These are phyloP conservation scores for Megaleporinus macrocephalus DNA, from an alignment of 2,113 vertebrate genomes.

Conservation along the genomic window DNA sequence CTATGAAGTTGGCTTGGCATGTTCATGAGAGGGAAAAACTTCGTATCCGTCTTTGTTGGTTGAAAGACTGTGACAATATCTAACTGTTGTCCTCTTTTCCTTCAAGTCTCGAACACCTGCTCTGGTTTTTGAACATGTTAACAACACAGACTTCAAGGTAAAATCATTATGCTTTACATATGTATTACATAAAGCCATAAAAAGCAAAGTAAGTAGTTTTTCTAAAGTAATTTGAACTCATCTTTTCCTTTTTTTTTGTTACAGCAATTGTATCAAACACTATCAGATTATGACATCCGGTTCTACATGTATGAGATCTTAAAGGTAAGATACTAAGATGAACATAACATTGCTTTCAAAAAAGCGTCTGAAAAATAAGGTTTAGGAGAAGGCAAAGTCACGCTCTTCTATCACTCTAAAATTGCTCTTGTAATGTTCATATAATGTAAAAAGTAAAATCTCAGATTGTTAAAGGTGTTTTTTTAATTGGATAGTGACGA, in stretches of 20 bases:
- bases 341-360: background rate
- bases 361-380: too few relatives aligned
- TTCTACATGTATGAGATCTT: constrained; percentile 80
- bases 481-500: too few relatives aligned
- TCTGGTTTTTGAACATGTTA: constrained; percentile 76
- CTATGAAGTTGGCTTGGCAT: too few relatives aligned
- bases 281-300: constrained; percentile 76
- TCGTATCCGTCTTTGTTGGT: too few relatives aligned
- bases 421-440: too few relatives aligned
- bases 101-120: constrained; percentile 74
- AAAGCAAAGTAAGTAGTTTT: background rate
- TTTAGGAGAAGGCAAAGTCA: too few relatives aligned
- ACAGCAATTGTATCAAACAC: constrained; percentile 77
- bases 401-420: too few relatives aligned
- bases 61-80: background rate
- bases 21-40: too few relatives aligned
- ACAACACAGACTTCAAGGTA: constrained; percentile 80
- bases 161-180: background rate
- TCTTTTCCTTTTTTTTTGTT: background rate
- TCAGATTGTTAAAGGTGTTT: too few relatives aligned
- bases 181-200: background rate
- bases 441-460: too few relatives aligned
- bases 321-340: constrained; percentile 64
- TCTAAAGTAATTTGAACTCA: background rate
- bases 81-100: background rate